Conservation (phyloP, 2,113 vertebrate species). For the Microtus richardsoni region DNA sequence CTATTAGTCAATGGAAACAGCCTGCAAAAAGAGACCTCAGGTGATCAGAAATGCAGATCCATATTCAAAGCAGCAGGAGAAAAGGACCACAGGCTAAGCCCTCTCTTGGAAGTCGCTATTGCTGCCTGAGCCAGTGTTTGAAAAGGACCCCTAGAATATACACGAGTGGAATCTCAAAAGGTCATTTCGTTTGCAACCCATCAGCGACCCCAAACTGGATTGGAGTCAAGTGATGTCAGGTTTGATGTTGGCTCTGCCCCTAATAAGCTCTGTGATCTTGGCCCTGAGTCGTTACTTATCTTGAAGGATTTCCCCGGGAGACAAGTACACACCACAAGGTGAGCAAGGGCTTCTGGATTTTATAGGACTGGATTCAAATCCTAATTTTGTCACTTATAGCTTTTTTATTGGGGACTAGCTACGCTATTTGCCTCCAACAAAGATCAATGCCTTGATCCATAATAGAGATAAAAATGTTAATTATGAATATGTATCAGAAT, state of each 20-base stretch:
- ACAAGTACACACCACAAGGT: background rate
- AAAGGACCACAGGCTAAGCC: no score
- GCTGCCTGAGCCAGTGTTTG: background rate
- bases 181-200: conserved; percentile 29
- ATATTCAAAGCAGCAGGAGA: background rate
- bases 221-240: conserved; percentile 3
- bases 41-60: background rate
- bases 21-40: background rate
- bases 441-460: background rate
- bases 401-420: background rate
- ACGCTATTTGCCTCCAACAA: background rate
- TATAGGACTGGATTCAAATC: conserved; percentile 21
- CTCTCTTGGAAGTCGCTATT: background rate
- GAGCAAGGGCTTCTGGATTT: background rate
- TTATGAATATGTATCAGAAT: background rate
- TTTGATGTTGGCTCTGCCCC: conserved; percentile 36
- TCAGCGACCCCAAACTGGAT: background rate
- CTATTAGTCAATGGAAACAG: background rate
- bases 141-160: background rate
- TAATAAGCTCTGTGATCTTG: background rate
- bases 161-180: background rate
- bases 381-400: background rate
- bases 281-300: background rate
- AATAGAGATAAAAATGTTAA: conserved; percentile 10
- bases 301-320: conserved; percentile 22